Percentiles rank a stretch among this genome's conserved stretches.
phyloP scores from a whole-genome alignment of 2,888 invertebrate species.

The Xanthorhoe spadicearia region DNA sequence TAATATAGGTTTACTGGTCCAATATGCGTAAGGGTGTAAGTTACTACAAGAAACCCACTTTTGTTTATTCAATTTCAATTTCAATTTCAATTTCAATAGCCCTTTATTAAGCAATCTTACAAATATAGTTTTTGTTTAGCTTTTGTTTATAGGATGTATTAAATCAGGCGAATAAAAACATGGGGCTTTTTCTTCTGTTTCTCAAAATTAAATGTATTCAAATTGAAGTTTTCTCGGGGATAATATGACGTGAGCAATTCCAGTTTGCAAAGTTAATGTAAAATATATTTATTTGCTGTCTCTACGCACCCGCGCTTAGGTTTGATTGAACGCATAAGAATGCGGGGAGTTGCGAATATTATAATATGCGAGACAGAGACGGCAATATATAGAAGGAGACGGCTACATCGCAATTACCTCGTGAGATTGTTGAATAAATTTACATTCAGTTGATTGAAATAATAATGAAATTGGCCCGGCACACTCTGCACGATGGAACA shows the following conservation, averaged over 20 bases:
- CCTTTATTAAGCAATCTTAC: too few relatives aligned
- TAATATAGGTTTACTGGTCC: too few relatives aligned
- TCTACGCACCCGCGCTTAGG: constrained; percentile 66
- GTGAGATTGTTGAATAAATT: constrained; percentile 85
- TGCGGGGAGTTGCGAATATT: constrained; percentile 70
- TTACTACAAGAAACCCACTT: too few relatives aligned
- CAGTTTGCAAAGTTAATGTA: constrained; percentile 16
- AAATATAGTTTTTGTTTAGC: too few relatives aligned
- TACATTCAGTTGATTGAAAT: constrained; percentile 85
- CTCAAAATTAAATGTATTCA: constrained; percentile 1
- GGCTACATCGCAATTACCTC: constrained; percentile 79
- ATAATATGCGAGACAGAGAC: constrained; percentile 57
- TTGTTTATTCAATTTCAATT: too few relatives aligned
- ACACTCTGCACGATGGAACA: constrained; percentile 76
- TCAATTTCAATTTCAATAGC: too few relatives aligned
- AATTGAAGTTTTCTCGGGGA: constrained; percentile 1
- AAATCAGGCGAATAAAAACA: not conserved
- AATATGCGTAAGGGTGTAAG: too few relatives aligned
- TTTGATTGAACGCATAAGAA: constrained; percentile 84
- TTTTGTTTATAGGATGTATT: not conserved
- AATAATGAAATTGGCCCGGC: constrained; percentile 84
- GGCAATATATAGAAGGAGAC: constrained; percentile 56
- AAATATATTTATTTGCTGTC: constrained; percentile 27
- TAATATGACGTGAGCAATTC: constrained; percentile 11
- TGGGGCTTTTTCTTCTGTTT: not conserved